These are phyloP conservation scores for Psittacus erithacus DNA, from an alignment of 2,113 vertebrate species.

Conservation along the genomic window DNA sequence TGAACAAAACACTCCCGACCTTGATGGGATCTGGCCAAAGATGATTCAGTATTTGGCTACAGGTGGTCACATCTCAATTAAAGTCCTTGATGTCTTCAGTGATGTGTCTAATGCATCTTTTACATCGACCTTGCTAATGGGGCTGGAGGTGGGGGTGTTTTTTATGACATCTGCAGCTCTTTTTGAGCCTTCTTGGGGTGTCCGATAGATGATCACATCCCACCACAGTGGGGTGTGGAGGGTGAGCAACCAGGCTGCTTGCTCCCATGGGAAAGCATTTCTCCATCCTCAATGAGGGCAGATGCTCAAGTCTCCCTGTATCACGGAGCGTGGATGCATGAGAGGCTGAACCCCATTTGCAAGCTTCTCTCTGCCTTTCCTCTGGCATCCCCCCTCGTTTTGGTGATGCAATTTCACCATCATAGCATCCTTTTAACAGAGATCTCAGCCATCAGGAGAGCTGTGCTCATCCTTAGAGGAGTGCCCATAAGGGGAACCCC, in stretches of 20 bases:
- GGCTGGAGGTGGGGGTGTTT: not conserved
- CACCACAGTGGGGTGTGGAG: accelerated
- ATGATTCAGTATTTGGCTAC: not conserved
- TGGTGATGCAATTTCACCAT: not conserved
- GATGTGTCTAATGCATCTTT: not conserved
- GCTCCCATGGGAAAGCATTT: not conserved
- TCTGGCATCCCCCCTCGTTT: not conserved
- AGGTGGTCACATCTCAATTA: not conserved
- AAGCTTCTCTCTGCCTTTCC: not conserved
- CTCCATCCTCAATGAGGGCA: not conserved
- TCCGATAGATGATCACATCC: not conserved
- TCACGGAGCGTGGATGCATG: accelerated
- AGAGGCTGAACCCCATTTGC: not conserved
- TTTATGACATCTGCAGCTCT: not conserved
- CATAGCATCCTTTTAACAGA: not conserved
- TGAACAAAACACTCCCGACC: not conserved
- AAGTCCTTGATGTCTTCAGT: accelerated
- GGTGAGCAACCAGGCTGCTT: not conserved
- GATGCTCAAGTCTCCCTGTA: not conserved
- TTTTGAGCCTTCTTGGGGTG: not conserved
- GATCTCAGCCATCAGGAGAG: not conserved
- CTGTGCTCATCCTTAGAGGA: not conserved
- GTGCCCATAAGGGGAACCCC: too few relatives aligned
- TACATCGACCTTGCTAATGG: not conserved
- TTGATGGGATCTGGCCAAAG: not conserved